phyloP scores from a whole-genome alignment of 2,888 invertebrate species.

The Arctia plantaginis region DNA sequence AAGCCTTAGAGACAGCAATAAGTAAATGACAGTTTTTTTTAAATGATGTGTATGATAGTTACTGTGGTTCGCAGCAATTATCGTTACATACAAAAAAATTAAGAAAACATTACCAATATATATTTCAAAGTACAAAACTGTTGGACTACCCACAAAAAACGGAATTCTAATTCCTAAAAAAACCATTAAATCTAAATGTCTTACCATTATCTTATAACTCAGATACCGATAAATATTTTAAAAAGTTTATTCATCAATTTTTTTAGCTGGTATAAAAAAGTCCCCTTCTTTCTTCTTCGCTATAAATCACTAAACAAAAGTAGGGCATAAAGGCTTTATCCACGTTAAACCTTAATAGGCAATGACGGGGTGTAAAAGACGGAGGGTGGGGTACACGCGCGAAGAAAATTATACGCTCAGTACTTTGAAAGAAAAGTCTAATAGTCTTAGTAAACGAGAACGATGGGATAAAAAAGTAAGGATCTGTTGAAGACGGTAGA shows the following conservation, averaged over 20 bases:
- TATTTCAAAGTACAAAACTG: background rate
- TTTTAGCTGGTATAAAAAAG: conserved; percentile 18
- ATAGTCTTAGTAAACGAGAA: background rate
- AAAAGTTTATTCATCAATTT: conserved; percentile 20
- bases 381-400: conserved; percentile 2
- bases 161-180: too few species aligned
- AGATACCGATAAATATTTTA: conserved; percentile 5
- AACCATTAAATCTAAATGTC: background rate
- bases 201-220: background rate
- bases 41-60: too few species aligned
- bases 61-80: too few species aligned
- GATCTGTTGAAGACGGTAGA: background rate
- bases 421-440: background rate
- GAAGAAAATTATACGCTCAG: background rate
- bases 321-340: conserved; percentile 24
- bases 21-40: too few species aligned
- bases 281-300: conserved; percentile 15
- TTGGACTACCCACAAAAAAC: background rate
- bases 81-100: too few species aligned
- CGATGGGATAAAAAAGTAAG: background rate
- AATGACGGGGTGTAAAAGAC: conserved; percentile 25
- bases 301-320: conserved; percentile 37
- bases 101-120: background rate
- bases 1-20: too few species aligned
- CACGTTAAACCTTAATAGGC: conserved; percentile 20